Conservation (phyloP, 1,140 invertebrate genomes). For the Agrypnia vestita region DNA sequence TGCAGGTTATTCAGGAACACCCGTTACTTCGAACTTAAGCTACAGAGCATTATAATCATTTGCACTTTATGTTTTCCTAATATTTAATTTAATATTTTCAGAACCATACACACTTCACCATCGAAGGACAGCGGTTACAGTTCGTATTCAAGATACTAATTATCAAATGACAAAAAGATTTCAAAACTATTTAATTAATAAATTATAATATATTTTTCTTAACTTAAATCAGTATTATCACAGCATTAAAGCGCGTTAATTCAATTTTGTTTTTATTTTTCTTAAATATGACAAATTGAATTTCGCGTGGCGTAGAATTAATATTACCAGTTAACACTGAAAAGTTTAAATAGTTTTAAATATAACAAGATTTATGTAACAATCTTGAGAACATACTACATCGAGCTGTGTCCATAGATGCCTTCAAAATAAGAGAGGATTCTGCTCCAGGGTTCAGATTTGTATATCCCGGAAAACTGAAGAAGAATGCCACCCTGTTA, state of each 20-base stretch:
- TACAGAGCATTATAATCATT: not conserved
- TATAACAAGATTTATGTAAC: not conserved
- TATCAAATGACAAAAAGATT: not conserved
- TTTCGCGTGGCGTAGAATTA: not conserved
- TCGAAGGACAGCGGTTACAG: constrained; percentile 57
- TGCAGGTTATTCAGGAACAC: constrained; percentile 15
- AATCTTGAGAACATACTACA: not conserved
- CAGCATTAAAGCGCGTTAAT: constrained; percentile 8
- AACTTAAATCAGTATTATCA: constrained; percentile 41
- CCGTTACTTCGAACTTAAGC: no score
- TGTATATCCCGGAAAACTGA: constrained; percentile 3
- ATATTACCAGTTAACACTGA: not conserved
- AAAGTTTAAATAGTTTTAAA: not conserved
- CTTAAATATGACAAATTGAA: not conserved
- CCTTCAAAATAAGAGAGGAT: not conserved
- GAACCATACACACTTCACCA: constrained; percentile 58
- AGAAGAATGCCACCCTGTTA: constrained; percentile 13
- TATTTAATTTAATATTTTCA: constrained; percentile 46
- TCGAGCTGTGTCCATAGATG: constrained; percentile 9
- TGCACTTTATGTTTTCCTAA: not conserved
- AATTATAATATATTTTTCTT: constrained; percentile 32
- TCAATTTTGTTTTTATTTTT: no score
- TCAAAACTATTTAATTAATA: constrained; percentile 16
- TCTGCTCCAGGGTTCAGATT: constrained; percentile 8
- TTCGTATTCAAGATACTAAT: constrained; percentile 58